phyloP scores from a whole-genome alignment of 2,888 invertebrate species.

The Frankliniella fusca region DNA sequence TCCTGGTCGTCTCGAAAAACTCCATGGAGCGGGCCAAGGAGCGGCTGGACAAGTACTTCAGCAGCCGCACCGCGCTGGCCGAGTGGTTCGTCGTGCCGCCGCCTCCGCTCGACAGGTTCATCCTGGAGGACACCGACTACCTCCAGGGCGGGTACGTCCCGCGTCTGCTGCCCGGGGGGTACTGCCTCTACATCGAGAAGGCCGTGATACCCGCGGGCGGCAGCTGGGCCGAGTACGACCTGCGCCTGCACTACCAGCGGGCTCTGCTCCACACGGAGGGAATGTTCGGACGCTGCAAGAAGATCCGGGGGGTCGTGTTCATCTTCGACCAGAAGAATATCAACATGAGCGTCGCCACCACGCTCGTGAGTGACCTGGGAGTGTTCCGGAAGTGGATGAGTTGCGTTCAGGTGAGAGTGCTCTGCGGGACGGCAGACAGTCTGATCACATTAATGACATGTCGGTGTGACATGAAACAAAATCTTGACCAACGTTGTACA shows the following conservation, averaged over 20 bases:
- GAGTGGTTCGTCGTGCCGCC: not conserved
- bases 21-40: not conserved
- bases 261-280: not conserved
- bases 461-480: too few relatives aligned
- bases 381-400: not conserved
- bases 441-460: not conserved
- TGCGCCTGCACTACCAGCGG: not conserved
- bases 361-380: not conserved
- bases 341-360: not conserved
- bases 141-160: not conserved
- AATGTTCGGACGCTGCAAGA: not conserved
- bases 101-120: not conserved
- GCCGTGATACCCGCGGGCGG: not conserved
- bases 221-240: not conserved
- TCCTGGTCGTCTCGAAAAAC: not conserved
- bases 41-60: constrained; percentile 15
- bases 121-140: not conserved
- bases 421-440: not conserved
- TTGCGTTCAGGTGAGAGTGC: not conserved
- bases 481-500: too few relatives aligned
- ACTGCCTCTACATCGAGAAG: not conserved
- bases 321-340: not conserved
- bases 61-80: not conserved
- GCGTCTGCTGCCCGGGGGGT: not conserved
- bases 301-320: not conserved